phyloP scores from a whole-genome alignment of 2,797 vertebrate species.

The Anabacerthia variegaticeps region DNA sequence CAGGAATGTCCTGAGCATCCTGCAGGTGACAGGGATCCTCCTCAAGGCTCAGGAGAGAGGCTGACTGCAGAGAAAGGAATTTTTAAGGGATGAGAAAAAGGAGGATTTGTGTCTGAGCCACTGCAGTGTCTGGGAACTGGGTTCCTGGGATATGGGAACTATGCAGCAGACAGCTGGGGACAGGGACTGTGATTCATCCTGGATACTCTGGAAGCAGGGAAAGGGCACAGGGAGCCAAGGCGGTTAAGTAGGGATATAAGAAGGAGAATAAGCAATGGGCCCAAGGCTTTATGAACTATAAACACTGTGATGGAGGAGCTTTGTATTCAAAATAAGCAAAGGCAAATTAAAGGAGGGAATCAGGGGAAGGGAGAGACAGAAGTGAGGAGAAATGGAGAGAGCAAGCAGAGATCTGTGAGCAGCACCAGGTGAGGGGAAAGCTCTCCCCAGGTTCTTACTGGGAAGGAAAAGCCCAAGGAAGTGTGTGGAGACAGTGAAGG shows the following conservation, averaged over 20 bases:
- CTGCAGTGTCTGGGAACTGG: neutral
- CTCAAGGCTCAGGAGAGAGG: neutral
- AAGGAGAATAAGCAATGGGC: constrained; percentile 32
- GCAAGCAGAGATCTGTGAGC: neutral
- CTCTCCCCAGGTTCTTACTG: neutral
- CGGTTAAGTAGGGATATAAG: neutral
- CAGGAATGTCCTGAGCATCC: rapidly evolving
- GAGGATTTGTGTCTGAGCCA: neutral
- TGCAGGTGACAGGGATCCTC: neutral
- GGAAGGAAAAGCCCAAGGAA: neutral
- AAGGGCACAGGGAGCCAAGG: constrained; percentile 22
- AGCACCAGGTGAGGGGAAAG: neutral
- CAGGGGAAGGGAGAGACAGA: neutral
- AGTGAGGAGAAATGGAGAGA: neutral
- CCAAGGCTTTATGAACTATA: constrained; percentile 42
- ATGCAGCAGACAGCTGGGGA: neutral
- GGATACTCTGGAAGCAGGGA: neutral
- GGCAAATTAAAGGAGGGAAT: constrained; percentile 37
- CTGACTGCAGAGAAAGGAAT: neutral
- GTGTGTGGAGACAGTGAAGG: neutral
- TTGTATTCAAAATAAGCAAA: constrained; percentile 62
- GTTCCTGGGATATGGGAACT: neutral
- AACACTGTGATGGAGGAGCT: constrained; percentile 40
- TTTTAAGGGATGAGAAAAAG: neutral
- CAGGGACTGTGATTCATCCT: neutral